Evolutionary conservation across 2,797 vertebrate genomes (phyloP), one percentile per base, ranked within the genome.

Genomic region (Ceryle rudis): DNA sequence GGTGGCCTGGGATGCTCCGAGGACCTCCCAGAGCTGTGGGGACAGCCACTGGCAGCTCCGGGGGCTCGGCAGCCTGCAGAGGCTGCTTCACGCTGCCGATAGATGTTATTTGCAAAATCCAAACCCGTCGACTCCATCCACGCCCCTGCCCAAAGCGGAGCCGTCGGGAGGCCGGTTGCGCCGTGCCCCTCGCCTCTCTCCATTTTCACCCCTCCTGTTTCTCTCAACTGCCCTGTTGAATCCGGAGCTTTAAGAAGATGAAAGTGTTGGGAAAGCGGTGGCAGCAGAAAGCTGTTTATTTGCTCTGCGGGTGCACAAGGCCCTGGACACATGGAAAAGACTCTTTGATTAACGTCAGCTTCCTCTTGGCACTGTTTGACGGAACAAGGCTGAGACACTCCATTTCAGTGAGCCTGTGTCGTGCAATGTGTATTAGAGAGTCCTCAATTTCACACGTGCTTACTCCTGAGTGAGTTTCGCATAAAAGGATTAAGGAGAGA

Each of bases 401-500:
- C 97, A 95, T 95, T 73, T 82, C 97, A 98, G 97, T 89, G 98
- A 97, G 97, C 96, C 96, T 92, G 93, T 97, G 97, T 98, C 97
- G 96, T 57, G 97, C 97, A 82, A 92, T 98, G 98, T 98, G 98
- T 98, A 98, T 99, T 98, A 98, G 98, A 99, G 98, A 99, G 98
- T 98, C 99, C 99, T 99, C 99, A 99, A 99, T 99, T 99, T 99
- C 99, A 99, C 99, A 99, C 99, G 99, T 99, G 99, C 99, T 99
- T 99, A 99, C 98, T 99, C 99, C 99, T 99, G 99, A 99, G 98
- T 99, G 98, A 99, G 99, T 98, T 98, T 99, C 98, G 98, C 98
- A 98, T 98, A 99, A 99, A 99, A 98, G 99, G 99, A 99, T 99
- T 99, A 99, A 99, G 98, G 98, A 97, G 96, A 98, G 98, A 98